Base-by-base conservation (phyloP, 2,888 invertebrate species). In the Lithophane socia region DNA sequence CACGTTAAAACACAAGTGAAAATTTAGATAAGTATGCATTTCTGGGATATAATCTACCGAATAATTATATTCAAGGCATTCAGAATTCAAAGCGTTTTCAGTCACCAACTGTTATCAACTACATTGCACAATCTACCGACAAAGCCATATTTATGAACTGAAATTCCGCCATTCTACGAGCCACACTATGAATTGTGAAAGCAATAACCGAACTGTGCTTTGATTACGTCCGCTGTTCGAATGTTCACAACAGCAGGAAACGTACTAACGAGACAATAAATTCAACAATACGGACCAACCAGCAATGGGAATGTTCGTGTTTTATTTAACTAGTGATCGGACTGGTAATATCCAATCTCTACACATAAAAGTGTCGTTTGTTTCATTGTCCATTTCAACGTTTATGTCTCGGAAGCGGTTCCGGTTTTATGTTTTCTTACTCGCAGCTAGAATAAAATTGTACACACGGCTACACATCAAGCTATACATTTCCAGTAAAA, bases 311-410 rank as follows among this genome's bases (percentile, higher is more conserved):
- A 73, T 80, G 65, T 47, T 63, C 37, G 37, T 70, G n/a, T 73
- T 74, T 44, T 58, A 49, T 73, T 61, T 58, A 65, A 54, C 72
- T 21, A n/a, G 49, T 72, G 54, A 42, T 71, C 29, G 61, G 47
- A 64, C 67, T 37, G 60, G 24, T 71, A 44, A 58, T 52, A 68
- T 66, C 44, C 49, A 74, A 76, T 68, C 68, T 77, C 12, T 71
- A 61, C 44, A 66, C 60, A 77, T 75, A 73, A 83, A 80, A 56
- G 47, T 42, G 24, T 58, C 65, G 80, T 75, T 72, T 83, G 58
- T 77, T 77, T 64, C 24, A 61, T 58, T 21, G 61, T 63, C 52
- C 24, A 65, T 77, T 74, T 54, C 44, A 56, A 1, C 24, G 12
- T 73, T 72, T 73, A 79, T 71, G 70, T 49, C n/a, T 65, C 21